These are phyloP conservation scores for Siphamia tubifer DNA, from an alignment of 2,113 vertebrate genomes.

Conservation along the genomic window DNA sequence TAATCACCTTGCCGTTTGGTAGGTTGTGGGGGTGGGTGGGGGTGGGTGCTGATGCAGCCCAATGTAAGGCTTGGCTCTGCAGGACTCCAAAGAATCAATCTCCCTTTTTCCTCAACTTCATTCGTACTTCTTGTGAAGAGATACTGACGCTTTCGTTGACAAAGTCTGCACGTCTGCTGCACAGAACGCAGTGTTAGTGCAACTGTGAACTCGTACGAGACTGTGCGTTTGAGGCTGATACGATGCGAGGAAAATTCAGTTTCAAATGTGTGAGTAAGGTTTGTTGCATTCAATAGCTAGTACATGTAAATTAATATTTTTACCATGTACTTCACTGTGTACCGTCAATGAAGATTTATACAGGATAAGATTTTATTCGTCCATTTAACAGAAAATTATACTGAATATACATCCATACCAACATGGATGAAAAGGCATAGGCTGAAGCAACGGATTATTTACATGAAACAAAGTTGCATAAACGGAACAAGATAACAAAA, in stretches of 20 bases:
- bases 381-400: no score
- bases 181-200: neutral
- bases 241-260: neutral
- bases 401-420: no score
- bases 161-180: neutral
- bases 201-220: neutral
- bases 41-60: conserved; percentile 27
- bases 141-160: neutral
- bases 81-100: conserved; percentile 41
- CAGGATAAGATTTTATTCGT: no score
- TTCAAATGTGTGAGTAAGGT: neutral
- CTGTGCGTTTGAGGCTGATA: neutral
- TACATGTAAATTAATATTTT: no score
- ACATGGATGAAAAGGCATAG: no score
- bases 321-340: no score
- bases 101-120: conserved; percentile 49
- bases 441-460: no score
- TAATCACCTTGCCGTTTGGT: conserved; percentile 66
- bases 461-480: no score
- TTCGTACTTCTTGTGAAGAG: neutral
- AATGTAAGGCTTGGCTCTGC: neutral
- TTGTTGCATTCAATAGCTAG: neutral
- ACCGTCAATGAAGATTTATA: no score
- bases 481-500: no score
- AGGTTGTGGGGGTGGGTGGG: neutral